Conservation (phyloP, 2,888 invertebrate species). For the Atethmia centrago region DNA sequence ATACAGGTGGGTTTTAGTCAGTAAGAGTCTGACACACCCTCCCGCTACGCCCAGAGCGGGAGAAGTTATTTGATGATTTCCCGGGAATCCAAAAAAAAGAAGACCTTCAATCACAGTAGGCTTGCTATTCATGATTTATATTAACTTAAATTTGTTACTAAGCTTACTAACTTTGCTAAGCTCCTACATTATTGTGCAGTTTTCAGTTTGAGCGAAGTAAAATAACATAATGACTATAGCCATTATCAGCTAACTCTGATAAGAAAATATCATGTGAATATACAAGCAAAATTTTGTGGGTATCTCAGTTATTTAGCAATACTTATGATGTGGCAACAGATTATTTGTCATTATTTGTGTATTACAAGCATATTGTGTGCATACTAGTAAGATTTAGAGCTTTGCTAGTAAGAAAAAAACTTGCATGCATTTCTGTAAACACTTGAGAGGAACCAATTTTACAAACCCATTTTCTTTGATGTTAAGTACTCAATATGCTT, state of each 20-base stretch:
- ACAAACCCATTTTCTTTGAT: background rate
- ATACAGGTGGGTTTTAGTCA: no score
- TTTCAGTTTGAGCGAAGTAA: background rate
- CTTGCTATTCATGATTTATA: background rate
- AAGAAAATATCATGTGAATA: slow-evolving; percentile 17
- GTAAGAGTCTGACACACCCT: no score
- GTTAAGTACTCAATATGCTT: background rate
- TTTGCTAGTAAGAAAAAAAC: slow-evolving; percentile 29
- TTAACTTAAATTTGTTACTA: no score
- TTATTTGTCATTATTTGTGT: slow-evolving; percentile 26
- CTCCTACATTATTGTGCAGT: no score
- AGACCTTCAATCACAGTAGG: no score
- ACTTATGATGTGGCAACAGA: slow-evolving; percentile 11
- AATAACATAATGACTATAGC: background rate
- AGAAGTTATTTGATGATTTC: no score
- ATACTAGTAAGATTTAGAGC: slow-evolving; percentile 37
- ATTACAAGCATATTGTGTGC: no score
- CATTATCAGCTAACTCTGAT: slow-evolving; percentile 28
- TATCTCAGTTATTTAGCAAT: slow-evolving; percentile 16
- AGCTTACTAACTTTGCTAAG: no score
- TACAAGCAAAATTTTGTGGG: background rate
- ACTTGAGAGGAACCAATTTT: background rate
- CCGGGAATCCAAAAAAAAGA: no score
- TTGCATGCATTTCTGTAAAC: slow-evolving; percentile 19
- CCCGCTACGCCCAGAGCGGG: no score